These are phyloP conservation scores for Phalera bucephala DNA, from an alignment of 2,888 invertebrate species.

Conservation along the genomic window DNA sequence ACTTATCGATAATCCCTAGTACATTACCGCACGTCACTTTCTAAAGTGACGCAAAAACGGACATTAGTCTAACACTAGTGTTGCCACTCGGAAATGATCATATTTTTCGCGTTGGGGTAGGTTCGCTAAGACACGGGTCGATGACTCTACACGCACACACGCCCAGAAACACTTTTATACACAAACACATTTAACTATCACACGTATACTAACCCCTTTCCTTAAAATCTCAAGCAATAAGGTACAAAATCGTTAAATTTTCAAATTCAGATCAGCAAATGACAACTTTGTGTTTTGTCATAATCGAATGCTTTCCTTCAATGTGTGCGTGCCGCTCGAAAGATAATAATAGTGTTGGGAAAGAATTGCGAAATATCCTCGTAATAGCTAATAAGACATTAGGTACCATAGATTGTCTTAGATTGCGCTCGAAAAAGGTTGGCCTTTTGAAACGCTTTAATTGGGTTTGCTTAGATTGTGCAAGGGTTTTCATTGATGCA, in stretches of 20 bases:
- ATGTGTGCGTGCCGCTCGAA: slow-evolving; percentile 59
- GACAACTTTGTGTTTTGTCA: slow-evolving; percentile 39
- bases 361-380: slow-evolving; percentile 59
- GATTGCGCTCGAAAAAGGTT: slow-evolving; percentile 43
- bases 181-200: slow-evolving; percentile 17
- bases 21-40: slow-evolving; percentile 7
- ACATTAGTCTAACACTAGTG: slow-evolving; percentile 17
- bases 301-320: slow-evolving; percentile 56
- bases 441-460: slow-evolving; percentile 33
- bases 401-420: slow-evolving; percentile 41
- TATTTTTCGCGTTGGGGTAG: slow-evolving; percentile 77
- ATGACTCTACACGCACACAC: slow-evolving; percentile 55
- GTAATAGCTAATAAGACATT: slow-evolving; percentile 55
- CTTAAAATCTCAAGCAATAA: slow-evolving; percentile 24
- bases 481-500: slow-evolving; percentile 12
- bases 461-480: slow-evolving; percentile 29
- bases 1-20: slow-evolving; percentile 9
- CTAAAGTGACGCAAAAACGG: slow-evolving; percentile 23
- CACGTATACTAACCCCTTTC: slow-evolving; percentile 25
- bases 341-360: slow-evolving; percentile 70
- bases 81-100: slow-evolving; percentile 25
- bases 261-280: slow-evolving; percentile 20
- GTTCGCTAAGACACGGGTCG: slow-evolving; percentile 69
- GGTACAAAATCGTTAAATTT: slow-evolving; percentile 22
- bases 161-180: slow-evolving; percentile 36